phyloP scores from a whole-genome alignment of 2,797 vertebrate genomes.

The Tadarida brasiliensis region DNA sequence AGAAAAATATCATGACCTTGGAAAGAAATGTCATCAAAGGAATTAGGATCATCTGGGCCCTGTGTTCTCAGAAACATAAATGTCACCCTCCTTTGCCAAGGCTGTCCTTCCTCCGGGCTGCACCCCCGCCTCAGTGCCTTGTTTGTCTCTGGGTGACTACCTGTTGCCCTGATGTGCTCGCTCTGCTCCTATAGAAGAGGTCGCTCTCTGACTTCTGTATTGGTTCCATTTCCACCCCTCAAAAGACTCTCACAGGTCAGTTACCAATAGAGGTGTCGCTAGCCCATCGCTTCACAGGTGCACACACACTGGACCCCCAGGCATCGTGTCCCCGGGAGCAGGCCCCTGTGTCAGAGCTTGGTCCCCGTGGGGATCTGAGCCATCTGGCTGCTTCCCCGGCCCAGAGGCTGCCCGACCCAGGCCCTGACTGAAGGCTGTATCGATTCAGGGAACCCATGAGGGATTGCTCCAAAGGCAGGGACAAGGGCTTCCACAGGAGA shows the following conservation, averaged over 20 bases:
- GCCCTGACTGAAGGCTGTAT: neutral
- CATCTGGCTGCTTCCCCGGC: neutral
- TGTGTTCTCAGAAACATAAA: slow-evolving; percentile 60
- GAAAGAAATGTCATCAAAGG: slow-evolving; percentile 55
- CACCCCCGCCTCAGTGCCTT: neutral
- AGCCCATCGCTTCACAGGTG: neutral
- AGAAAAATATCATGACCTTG: slow-evolving; percentile 45
- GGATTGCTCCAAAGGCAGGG: neutral
- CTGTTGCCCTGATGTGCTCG: neutral
- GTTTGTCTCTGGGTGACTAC: neutral
- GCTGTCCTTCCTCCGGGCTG: neutral
- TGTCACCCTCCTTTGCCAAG: slow-evolving; percentile 9
- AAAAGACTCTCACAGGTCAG: neutral
- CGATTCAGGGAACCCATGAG: neutral
- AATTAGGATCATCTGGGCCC: slow-evolving; percentile 45
- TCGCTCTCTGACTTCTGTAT: neutral
- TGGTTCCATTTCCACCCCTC: neutral
- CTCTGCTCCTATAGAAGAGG: neutral
- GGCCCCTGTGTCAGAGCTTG: accelerated
- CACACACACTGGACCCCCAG: neutral
- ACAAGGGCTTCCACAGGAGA: slow-evolving; percentile 20
- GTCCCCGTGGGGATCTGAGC: no score
- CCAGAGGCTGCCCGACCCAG: neutral
- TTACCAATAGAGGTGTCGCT: neutral
- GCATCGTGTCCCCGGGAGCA: neutral